Evolutionary conservation across 2,888 invertebrate species (phyloP).

Genomic region (Conomelus anceps): DNA sequence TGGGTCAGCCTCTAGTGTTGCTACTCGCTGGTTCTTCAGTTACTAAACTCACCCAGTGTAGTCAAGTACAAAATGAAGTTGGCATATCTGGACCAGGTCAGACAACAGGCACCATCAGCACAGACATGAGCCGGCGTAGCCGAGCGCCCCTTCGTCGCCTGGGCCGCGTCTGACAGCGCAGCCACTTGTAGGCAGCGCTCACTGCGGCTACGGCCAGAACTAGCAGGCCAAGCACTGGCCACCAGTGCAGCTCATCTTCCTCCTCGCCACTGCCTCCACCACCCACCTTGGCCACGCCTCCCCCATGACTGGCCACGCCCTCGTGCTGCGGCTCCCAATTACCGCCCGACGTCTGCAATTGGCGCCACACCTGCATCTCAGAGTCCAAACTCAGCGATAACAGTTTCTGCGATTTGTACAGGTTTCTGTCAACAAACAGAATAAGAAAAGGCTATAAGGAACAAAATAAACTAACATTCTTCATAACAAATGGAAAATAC

Average conservation of each 20-base stretch:
- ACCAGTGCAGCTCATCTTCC: constrained; percentile 42
- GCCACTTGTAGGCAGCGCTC: constrained; percentile 41
- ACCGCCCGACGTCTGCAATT: too few relatives aligned
- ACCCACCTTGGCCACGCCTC: background rate
- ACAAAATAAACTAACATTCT: background rate
- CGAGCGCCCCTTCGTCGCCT: constrained; percentile 41
- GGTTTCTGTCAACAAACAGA: constrained; percentile 49
- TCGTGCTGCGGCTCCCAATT: background rate
- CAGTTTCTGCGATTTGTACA: constrained; percentile 69
- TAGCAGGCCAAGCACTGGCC: constrained; percentile 41
- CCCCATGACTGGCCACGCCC: background rate
- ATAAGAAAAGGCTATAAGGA: background rate
- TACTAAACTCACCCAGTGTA: background rate
- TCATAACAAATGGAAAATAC: too few relatives aligned
- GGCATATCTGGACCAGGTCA: constrained; percentile 6
- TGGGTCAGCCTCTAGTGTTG: too few relatives aligned
- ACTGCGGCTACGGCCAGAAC: constrained; percentile 39
- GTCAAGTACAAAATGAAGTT: background rate
- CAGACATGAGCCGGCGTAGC: constrained; percentile 32
- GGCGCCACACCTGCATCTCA: constrained; percentile 33
- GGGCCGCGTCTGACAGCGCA: constrained; percentile 42
- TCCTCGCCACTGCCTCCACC: constrained; percentile 30
- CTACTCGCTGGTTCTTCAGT: too few relatives aligned
- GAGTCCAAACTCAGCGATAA: constrained; percentile 50
- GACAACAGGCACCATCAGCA: constrained; percentile 30